Conservation (phyloP, 2,888 invertebrate species). For the Maniola hyperantus region DNA sequence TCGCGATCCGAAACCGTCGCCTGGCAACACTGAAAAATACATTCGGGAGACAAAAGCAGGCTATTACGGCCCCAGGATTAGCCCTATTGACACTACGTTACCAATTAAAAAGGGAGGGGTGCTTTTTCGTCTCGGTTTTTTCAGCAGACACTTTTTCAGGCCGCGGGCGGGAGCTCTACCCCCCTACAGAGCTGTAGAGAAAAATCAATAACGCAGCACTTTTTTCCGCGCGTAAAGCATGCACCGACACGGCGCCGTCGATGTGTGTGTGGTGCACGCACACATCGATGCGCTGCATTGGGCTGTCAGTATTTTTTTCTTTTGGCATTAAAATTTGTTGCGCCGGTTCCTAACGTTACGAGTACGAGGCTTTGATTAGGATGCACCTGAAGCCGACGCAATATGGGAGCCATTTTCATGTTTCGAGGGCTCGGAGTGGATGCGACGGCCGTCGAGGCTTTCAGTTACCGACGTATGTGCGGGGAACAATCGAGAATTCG, state of each 20-base stretch:
- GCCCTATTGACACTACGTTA: conserved; percentile 83
- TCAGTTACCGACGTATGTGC: conserved; percentile 20
- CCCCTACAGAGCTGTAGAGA: conserved; percentile 74
- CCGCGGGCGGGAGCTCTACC: conserved; percentile 69
- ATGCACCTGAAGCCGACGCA: conserved; percentile 63
- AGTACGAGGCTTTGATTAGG: conserved; percentile 63
- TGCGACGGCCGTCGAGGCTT: conserved; percentile 23
- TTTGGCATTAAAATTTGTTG: conserved; percentile 68
- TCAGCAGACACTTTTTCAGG: conserved; percentile 82
- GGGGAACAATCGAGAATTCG: conserved; percentile 14
- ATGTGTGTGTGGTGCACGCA: conserved; percentile 60
- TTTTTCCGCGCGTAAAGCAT: conserved; percentile 84
- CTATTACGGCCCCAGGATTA: conserved; percentile 79
- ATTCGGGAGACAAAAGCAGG: conserved; percentile 76
- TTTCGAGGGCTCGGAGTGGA: conserved; percentile 38
- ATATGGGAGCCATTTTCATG: conserved; percentile 41
- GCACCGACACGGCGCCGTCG: conserved; percentile 70
- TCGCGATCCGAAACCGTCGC: conserved; percentile 52
- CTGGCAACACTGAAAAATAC: conserved; percentile 78
- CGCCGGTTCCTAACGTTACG: conserved; percentile 51
- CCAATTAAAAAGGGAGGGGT: conserved; percentile 83
- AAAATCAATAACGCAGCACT: conserved; percentile 84
- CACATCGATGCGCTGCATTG: conserved; percentile 64
- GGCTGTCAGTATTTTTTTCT: conserved; percentile 72
- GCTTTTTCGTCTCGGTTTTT: conserved; percentile 82